Conservation (phyloP, 2,113 vertebrate species). For the Heterotilapia buettikoferi region DNA sequence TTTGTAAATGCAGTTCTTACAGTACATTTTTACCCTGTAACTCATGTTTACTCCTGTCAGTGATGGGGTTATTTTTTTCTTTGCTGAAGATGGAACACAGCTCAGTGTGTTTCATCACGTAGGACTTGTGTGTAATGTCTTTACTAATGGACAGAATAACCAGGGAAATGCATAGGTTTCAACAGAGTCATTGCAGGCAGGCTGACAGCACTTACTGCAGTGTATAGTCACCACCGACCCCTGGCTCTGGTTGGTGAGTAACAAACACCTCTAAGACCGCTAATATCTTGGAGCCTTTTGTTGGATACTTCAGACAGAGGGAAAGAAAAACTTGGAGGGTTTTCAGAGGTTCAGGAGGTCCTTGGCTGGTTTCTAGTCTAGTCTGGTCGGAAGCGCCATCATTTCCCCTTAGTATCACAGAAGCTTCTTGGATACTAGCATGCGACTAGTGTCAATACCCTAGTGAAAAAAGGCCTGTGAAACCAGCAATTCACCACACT, state of each 20-base stretch:
- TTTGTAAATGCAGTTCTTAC: background rate
- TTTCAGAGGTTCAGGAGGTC: conserved; percentile 22
- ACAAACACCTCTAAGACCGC: conserved; percentile 6
- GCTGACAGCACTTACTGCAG: background rate
- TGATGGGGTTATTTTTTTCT: background rate
- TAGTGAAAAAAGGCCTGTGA: background rate
- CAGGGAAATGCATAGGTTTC: background rate
- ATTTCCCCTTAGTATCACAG: background rate
- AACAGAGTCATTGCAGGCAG: background rate
- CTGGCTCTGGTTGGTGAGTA: background rate
- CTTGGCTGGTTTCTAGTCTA: conserved; percentile 16
- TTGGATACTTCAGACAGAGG: conserved; percentile 50
- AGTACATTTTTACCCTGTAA: background rate
- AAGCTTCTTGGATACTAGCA: conserved; percentile 1
- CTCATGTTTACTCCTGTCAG: background rate
- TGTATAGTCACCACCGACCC: background rate
- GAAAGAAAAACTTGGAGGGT: conserved; percentile 43
- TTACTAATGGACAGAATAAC: background rate
- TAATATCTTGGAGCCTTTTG: conserved; percentile 33
- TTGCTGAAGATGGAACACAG: background rate
- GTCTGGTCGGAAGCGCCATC: background rate
- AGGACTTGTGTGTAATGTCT: background rate
- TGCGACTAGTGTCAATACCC: background rate
- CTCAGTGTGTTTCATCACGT: background rate
- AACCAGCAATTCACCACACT: background rate